Evolutionary conservation across 2,113 vertebrate species (phyloP).

Genomic region (Psammodynastes pulverulentus): DNA sequence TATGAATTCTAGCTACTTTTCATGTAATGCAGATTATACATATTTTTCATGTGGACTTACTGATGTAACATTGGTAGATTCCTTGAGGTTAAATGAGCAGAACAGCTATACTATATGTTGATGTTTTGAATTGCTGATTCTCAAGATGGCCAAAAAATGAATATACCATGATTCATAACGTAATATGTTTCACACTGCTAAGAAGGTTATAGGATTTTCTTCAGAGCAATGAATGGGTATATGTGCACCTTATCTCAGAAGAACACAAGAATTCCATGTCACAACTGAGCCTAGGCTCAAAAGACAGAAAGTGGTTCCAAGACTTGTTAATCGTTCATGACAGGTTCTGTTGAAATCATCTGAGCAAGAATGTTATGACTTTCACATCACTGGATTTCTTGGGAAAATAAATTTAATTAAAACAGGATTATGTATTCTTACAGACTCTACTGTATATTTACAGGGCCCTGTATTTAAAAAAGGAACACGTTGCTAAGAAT

Average conservation of each 20-base stretch:
- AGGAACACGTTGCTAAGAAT: slow-evolving; percentile 60
- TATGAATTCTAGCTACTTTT: not conserved
- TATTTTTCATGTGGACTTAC: not conserved
- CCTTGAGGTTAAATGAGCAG: not conserved
- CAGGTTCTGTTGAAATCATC: not conserved
- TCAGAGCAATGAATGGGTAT: not conserved
- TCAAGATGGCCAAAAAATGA: not conserved
- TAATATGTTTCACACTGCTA: not conserved
- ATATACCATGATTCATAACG: not conserved
- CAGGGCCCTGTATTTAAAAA: slow-evolving; percentile 46
- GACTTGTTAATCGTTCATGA: not conserved
- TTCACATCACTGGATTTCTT: not conserved
- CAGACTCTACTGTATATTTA: not conserved
- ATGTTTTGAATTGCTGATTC: not conserved
- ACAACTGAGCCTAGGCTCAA: not conserved
- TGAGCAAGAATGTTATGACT: not conserved
- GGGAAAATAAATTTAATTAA: not conserved
- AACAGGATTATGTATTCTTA: not conserved
- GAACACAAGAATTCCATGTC: not conserved
- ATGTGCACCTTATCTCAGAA: not conserved
- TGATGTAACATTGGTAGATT: not conserved
- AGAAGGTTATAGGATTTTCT: not conserved
- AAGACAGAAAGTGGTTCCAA: not conserved
- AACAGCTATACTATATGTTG: not conserved
- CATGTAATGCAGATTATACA: not conserved